Conservation (phyloP, 1,140 invertebrate genomes). For the Elymnias hypermnestra region DNA sequence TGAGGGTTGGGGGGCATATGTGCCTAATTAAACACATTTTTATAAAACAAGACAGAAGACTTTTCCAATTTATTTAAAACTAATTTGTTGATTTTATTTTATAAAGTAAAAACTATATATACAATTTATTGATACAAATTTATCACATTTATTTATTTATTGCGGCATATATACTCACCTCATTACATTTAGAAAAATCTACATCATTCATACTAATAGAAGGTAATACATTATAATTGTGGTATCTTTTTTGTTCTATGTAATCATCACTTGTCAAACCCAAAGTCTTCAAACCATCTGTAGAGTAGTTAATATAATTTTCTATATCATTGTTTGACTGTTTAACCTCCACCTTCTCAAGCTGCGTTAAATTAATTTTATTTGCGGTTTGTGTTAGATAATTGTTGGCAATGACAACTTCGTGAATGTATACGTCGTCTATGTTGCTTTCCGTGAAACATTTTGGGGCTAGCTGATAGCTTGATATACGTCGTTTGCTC, state of each 20-base stretch:
- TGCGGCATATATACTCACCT: conserved; percentile 34
- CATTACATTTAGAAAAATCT: conserved; percentile 53
- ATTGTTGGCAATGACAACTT: conserved; percentile 28
- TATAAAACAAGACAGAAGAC: no score
- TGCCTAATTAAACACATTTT: no score
- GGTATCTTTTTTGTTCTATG: conserved; percentile 39
- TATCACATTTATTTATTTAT: conserved; percentile 1
- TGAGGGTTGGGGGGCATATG: no score
- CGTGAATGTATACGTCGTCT: conserved; percentile 46
- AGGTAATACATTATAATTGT: conserved; percentile 33
- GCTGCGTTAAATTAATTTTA: conserved; percentile 25
- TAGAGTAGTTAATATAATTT: conserved; percentile 23
- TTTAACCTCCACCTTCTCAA: no score
- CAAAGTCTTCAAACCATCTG: conserved; percentile 37
- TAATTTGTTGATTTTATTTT: no score
- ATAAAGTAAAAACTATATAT: no score
- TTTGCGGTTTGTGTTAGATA: conserved; percentile 16
- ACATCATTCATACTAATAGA: conserved; percentile 53
- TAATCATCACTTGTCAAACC: conserved; percentile 61
- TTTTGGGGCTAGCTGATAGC: conserved; percentile 47
- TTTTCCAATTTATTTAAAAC: no score
- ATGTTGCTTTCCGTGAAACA: conserved; percentile 36
- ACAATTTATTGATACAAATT: no score
- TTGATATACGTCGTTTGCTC: conserved; percentile 56
- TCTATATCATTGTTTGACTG: conserved; percentile 23